These are phyloP conservation scores for Carcina quercana DNA, from an alignment of 2,888 invertebrate species.

Conservation along the genomic window DNA sequence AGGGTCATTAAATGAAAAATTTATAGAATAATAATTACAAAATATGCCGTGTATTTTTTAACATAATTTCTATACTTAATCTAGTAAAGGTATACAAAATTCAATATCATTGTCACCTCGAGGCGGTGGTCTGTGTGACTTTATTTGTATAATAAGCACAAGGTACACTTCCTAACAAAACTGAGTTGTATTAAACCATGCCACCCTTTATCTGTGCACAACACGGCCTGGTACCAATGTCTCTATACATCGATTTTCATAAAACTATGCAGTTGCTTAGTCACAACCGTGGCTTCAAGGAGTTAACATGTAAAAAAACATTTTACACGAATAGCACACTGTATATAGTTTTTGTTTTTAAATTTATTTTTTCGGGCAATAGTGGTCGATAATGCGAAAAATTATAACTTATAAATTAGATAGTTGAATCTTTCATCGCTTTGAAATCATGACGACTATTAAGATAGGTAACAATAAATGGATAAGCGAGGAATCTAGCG, in stretches of 20 bases:
- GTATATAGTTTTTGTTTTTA: background rate
- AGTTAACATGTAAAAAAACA: slow-evolving; percentile 31
- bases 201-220: too few species aligned
- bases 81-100: too few species aligned
- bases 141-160: too few species aligned
- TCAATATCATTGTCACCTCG: too few species aligned
- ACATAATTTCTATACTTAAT: too few species aligned
- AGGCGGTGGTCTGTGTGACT: too few species aligned
- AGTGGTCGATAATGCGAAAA: background rate
- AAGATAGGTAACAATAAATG: slow-evolving; percentile 60
- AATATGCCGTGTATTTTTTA: too few species aligned
- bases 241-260: slow-evolving; percentile 58
- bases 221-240: slow-evolving; percentile 51
- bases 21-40: too few species aligned
- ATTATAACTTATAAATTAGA: background rate
- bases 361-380: too few species aligned
- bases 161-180: too few species aligned
- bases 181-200: too few species aligned
- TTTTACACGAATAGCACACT: background rate
- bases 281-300: slow-evolving; percentile 42
- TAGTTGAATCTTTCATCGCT: slow-evolving; percentile 10
- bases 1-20: too few species aligned
- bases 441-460: slow-evolving; percentile 36
- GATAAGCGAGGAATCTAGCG: slow-evolving; percentile 70
- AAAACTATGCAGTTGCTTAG: slow-evolving; percentile 41